These are phyloP conservation scores for Drosophila arawakana DNA, from an alignment of 1,140 invertebrate species.

Conservation along the genomic window DNA sequence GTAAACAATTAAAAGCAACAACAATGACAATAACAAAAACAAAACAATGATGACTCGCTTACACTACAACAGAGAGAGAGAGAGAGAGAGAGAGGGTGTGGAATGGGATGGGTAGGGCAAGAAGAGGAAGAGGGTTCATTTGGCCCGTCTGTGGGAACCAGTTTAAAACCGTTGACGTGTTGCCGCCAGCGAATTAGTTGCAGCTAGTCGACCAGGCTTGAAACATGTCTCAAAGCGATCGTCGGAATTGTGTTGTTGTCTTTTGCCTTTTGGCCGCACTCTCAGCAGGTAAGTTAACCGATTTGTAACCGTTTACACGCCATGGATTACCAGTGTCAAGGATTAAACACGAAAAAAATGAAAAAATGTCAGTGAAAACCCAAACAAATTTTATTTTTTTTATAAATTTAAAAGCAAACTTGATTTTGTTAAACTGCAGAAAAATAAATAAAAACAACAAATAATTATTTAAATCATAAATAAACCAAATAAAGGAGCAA, in stretches of 20 bases:
- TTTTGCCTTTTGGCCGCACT: conserved; percentile 39
- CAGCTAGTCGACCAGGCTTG: conserved; percentile 42
- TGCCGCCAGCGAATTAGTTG: conserved; percentile 66
- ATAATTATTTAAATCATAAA: too few species aligned
- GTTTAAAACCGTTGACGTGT: conserved; percentile 70
- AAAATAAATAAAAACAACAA: too few species aligned
- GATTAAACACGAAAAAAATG: neutral
- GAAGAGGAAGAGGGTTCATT: neutral
- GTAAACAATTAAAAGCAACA: conserved; percentile 68
- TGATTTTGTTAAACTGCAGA: too few species aligned
- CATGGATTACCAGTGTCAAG: conserved; percentile 37
- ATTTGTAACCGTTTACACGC: neutral
- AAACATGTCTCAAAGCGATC: conserved; percentile 63
- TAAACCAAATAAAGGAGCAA: too few species aligned
- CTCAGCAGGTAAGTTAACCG: conserved; percentile 52
- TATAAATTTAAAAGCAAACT: too few species aligned
- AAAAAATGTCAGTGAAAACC: too few species aligned
- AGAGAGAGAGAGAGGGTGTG: neutral
- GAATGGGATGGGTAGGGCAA: neutral
- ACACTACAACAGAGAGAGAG: conserved; percentile 31
- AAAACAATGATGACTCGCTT: conserved; percentile 19
- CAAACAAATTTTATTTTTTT: too few species aligned
- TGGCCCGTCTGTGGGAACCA: conserved; percentile 45
- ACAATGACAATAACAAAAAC: conserved; percentile 30
- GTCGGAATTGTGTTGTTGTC: conserved; percentile 29